Percentiles rank a stretch among this genome's conserved stretches.
Conservation (phyloP, 2,113 vertebrate species). For the Archilochus colubris region DNA sequence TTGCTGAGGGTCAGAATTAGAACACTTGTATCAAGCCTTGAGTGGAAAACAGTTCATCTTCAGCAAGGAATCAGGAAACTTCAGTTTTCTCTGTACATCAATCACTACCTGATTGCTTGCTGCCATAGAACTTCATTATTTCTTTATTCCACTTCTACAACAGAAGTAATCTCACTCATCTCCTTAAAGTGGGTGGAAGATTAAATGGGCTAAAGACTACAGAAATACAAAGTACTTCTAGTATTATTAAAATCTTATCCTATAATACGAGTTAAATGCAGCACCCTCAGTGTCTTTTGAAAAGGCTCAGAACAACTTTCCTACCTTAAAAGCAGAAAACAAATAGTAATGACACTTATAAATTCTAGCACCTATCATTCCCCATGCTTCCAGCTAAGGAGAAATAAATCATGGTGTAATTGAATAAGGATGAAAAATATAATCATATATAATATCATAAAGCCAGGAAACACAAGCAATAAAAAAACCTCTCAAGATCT, state of each 20-base stretch:
- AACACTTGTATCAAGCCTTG: neutral
- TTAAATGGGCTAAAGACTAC: neutral
- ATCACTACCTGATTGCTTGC: neutral
- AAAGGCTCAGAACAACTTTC: neutral
- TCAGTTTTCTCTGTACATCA: neutral
- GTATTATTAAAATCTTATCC: neutral
- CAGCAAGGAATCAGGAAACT: neutral
- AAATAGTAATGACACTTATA: neutral
- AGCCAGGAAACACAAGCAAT: constrained; percentile 20
- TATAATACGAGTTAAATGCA: neutral
- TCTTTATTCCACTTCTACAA: neutral
- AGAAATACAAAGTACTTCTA: neutral
- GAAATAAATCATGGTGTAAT: neutral
- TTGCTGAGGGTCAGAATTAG: neutral
- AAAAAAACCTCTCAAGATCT: constrained; percentile 3
- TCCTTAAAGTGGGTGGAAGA: neutral
- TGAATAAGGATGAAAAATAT: constrained; percentile 30
- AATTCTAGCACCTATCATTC: neutral
- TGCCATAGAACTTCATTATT: neutral
- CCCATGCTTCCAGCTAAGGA: neutral
- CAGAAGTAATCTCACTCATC: neutral
- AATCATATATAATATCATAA: neutral
- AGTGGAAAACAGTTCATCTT: neutral
- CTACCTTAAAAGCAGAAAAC: neutral
- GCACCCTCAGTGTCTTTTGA: neutral